Evolutionary conservation across 2,113 vertebrate genomes (phyloP), one percentile per base, ranked within the genome.

Genomic region (Nerophis lumbriciformis): DNA sequence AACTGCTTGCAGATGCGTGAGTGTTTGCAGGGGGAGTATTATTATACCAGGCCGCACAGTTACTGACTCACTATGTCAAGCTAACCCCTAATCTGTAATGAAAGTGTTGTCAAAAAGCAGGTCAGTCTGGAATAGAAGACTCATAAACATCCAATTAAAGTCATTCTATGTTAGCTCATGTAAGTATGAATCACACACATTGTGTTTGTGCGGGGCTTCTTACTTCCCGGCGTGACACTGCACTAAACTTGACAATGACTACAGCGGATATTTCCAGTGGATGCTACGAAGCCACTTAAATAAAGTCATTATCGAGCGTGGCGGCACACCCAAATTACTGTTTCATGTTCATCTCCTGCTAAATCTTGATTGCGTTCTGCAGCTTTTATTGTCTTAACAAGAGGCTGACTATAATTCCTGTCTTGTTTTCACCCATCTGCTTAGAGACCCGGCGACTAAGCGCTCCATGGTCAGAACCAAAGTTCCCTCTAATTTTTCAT

Each of bases 1-100:
- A 89, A 91, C 87, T 87, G 71, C 82, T 89, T 77, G 84, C 88
- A 91, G 88, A 81, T 78, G 65, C n/a, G 44, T 45, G 48, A 65
- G 47, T 65, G 52, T 59, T 56, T 42, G 13, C 71, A 12, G 42
- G 42, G 42, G 42, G 42, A 39, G 42, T 11, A 12, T 45, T 45
- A 45, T 45, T 45, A 45, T 45, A 11, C 42, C 42, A 61, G 28
- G 10, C 15, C 10, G 54, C 47, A 39, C 19, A 61, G 50, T 68
- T 55, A 55, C n/a, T 8, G 11, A 52, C 54, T 61, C 58, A 50
- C 16, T 57, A 42, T 53, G 59, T 56, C 59, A 44, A 45, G 8
- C 51, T 62, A 61, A 66, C 38, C 44, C 37, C 4, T 58, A 19
- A 53, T 53, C 59, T 73, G 53, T 8, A 9, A 0, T 59, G 5